phyloP scores from a whole-genome alignment of 2,888 invertebrate species.

The Tetranychus truncatus region DNA sequence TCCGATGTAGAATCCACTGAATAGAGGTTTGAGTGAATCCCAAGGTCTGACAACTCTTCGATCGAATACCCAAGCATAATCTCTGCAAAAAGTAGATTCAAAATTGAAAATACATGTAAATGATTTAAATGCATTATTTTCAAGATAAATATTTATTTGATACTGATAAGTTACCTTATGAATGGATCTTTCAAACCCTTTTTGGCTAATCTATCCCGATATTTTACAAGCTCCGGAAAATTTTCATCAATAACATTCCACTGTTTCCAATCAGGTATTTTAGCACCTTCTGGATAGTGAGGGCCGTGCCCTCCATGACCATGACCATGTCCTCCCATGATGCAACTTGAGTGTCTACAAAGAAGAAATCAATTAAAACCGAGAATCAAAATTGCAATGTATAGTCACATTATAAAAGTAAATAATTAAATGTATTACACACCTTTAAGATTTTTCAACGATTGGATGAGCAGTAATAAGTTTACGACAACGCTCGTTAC shows the following conservation, averaged over 20 bases:
- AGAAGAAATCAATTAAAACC: not conserved
- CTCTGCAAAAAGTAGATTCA: not conserved
- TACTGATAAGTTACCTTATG: not conserved
- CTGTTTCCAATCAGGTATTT: not conserved
- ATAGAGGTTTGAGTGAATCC: not conserved
- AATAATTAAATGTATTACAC: not conserved
- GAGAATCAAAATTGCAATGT: not conserved
- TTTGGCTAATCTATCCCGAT: not conserved
- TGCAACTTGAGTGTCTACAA: not conserved
- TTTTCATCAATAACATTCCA: not conserved
- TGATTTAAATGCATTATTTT: no score
- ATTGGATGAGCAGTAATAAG: conserved; percentile 6
- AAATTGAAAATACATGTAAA: not conserved
- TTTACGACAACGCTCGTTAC: conserved; percentile 14
- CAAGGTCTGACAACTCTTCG: not conserved
- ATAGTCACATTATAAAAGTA: not conserved
- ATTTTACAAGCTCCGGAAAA: not conserved
- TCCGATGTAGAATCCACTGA: not conserved
- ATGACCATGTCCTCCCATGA: not conserved
- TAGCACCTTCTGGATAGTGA: not conserved
- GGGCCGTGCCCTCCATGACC: not conserved
- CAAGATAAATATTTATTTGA: not conserved
- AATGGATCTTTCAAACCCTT: conserved; percentile 2
- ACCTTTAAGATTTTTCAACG: not conserved
- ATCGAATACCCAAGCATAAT: not conserved